phyloP scores from a whole-genome alignment of 30 jellyfish, hydroid and myxozoan genomes.

The Haliclystus octoradiatus region DNA sequence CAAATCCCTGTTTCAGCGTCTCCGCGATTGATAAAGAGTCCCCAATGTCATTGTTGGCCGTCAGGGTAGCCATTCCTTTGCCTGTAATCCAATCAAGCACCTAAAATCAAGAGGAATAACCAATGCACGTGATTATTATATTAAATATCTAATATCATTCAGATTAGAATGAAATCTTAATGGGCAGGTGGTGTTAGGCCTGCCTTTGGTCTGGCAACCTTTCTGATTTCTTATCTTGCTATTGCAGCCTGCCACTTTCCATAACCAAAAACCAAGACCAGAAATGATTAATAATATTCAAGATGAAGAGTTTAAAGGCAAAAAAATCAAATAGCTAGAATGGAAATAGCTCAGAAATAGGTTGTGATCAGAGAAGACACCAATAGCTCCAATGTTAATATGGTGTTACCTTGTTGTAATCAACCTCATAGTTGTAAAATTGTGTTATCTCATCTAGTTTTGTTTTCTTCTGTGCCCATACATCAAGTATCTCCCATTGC shows the following conservation, averaged over 20 bases:
- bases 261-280: too few species aligned
- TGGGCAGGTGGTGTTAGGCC: background rate
- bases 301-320: too few species aligned
- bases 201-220: background rate
- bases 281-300: too few species aligned
- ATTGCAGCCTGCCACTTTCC: too few species aligned
- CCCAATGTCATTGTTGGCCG: constrained; percentile 39
- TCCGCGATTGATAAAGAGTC: constrained; percentile 52
- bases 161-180: background rate
- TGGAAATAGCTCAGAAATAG: too few species aligned
- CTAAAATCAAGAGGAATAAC: constrained; percentile 9
- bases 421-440: constrained; percentile 50
- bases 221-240: too few species aligned
- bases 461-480: constrained; percentile 39
- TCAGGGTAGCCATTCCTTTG: constrained; percentile 34
- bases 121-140: background rate
- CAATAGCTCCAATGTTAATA: too few species aligned
- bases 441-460: constrained; percentile 24
- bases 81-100: constrained; percentile 70
- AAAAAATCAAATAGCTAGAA: too few species aligned
- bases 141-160: background rate
- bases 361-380: too few species aligned
- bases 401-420: constrained; percentile 34
- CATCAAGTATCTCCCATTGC: constrained; percentile 39
- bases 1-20: constrained; percentile 26